A percentile compares a stretch with the other conserved stretches of the same genome.
Conservation (phyloP, 2,113 vertebrate species). For the Callaeas wilsoni region DNA sequence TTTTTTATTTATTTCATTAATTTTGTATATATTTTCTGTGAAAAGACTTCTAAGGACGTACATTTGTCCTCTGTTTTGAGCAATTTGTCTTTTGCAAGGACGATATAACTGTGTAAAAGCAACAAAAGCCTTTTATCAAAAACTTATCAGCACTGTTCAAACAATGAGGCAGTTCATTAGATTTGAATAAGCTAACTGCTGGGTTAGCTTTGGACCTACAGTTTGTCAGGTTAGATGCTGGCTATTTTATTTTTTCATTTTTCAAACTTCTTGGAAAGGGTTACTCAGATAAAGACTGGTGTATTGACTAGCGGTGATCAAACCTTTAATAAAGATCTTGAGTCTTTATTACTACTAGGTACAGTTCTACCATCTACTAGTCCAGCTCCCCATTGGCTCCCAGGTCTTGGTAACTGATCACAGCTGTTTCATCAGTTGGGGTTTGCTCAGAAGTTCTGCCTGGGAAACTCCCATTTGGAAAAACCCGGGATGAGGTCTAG, state of each 20-base stretch:
- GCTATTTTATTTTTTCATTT: not conserved
- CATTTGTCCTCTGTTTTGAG: slow-evolving; percentile 9
- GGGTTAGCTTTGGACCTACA: not conserved
- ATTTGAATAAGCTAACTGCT: not conserved
- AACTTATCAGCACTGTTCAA: slow-evolving; percentile 3
- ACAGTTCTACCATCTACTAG: not conserved
- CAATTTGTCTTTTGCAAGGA: slow-evolving; percentile 21
- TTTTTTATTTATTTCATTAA: slow-evolving; percentile 51
- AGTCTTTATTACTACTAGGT: not conserved
- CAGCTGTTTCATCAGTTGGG: not conserved
- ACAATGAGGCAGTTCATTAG: not conserved
- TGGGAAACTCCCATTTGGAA: not conserved
- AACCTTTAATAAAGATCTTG: not conserved
- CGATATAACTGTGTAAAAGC: not conserved
- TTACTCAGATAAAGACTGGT: not conserved
- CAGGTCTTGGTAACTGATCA: not conserved
- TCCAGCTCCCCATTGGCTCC: not conserved
- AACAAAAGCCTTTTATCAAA: slow-evolving; percentile 35
- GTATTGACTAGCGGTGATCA: not conserved
- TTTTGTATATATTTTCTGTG: not conserved
- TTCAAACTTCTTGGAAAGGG: not conserved
- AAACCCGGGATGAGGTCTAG: not conserved
- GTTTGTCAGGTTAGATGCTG: not conserved
- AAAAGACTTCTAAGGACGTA: not conserved
- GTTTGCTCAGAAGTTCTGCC: not conserved